Conservation (phyloP, 2,797 vertebrate species). For the Scolopax bukidnonensis region DNA sequence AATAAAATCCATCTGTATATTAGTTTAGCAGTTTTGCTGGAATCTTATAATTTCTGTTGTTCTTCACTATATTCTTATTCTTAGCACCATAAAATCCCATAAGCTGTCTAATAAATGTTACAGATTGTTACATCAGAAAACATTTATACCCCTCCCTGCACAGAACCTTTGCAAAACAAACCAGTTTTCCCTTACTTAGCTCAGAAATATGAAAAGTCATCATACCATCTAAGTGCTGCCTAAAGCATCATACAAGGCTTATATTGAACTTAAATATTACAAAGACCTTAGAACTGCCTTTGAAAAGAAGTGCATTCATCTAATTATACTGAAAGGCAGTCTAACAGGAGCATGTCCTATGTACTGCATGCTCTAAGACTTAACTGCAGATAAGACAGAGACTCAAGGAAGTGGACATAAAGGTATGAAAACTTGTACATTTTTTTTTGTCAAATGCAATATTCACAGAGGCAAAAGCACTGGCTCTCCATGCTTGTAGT, state of each 20-base stretch:
- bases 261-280: background rate
- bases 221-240: background rate
- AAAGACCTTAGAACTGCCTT: background rate
- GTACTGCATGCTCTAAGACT: background rate
- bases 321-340: background rate
- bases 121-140: background rate
- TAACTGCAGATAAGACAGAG: background rate
- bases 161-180: background rate
- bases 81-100: background rate
- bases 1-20: background rate
- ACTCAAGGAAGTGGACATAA: background rate
- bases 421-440: background rate
- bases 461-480: background rate
- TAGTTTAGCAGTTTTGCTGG: background rate
- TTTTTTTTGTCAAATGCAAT: background rate
- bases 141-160: background rate
- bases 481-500: background rate
- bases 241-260: background rate
- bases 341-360: background rate
- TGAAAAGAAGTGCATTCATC: background rate
- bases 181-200: background rate
- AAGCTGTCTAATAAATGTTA: background rate
- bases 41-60: background rate
- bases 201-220: background rate
- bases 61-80: background rate